Evolutionary conservation across 2,797 vertebrate genomes (phyloP), one percentile per base, ranked within the genome.

Genomic region (Sebastes baramenuke): DNA sequence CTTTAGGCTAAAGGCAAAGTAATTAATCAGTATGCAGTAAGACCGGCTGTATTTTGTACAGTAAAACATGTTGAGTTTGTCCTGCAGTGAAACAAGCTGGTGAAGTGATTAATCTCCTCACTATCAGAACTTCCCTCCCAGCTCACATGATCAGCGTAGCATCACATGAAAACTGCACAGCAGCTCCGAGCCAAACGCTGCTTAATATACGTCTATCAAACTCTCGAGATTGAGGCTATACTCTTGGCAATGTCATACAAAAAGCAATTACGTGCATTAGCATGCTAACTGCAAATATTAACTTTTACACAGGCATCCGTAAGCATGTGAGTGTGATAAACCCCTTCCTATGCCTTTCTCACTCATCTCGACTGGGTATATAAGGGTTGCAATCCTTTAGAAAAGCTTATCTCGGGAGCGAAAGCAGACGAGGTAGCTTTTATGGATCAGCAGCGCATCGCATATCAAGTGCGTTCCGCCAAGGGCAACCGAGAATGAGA

Each of bases 391-490:
- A 65, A 25, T 74, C 25, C 14, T 55, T 62, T 9, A 55, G n/a
- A 32, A 60, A 52, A 82, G 49, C 46, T 27, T 30, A 27, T 67
- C 9, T 46, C 22, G n/a, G 67, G 59, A 80, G 67, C n/a, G 29
- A 18, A 70, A 22, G 46, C 32, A 36, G 18, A 12, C 24, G 14
- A 67, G 59, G 22, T 65, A 20, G 68, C 59, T 84, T 85, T 82
- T 77, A 81, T 58, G 58, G n/a, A 78, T 77, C 70, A 36, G 85
- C 24, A 73, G 64, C 67, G 22, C 22, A 32, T 29, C 7, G 56
- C 80, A 84, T 78, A 83, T 77, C 77, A 87, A 85, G 79, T 71
- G 69, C n/a, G 65, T 65, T 79, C 62, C 58, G 52, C 8, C 74
- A 84, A 89, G 82, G 89, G 27, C 84, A 52, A 29, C 38, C 9